phyloP scores from a whole-genome alignment of 2,113 vertebrate species.

The Setophaga petechia region DNA sequence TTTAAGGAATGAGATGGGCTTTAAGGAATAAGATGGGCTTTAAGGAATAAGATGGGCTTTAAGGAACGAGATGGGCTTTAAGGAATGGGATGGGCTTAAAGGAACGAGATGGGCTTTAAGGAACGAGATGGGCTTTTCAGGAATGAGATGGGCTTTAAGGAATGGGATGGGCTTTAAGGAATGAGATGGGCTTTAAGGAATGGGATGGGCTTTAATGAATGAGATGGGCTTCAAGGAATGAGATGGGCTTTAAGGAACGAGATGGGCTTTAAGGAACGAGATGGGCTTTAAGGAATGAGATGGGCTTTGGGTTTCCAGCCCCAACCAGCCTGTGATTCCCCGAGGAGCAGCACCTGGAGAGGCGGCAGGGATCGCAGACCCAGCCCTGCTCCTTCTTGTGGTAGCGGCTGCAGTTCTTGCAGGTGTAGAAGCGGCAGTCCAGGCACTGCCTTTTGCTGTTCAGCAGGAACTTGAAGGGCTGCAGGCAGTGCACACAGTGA shows the following conservation, averaged over 20 bases:
- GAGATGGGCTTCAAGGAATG: not conserved
- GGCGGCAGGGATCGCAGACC: slow-evolving; percentile 87
- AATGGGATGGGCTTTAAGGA: not conserved
- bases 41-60: not conserved
- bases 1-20: no score
- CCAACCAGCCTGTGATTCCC: not conserved
- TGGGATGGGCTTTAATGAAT: no score
- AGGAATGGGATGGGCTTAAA: no score
- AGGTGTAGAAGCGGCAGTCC: slow-evolving; percentile 83
- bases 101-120: no score
- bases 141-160: not conserved
- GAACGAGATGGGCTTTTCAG: no score
- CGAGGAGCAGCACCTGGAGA: slow-evolving; percentile 76
- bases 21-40: not conserved
- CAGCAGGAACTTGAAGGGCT: slow-evolving; percentile 86
- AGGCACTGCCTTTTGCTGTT: slow-evolving; percentile 84
- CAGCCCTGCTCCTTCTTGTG: slow-evolving; percentile 85
- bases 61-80: not conserved
- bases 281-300: no score
- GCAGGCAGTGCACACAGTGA: slow-evolving; percentile 88
- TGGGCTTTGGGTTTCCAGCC: not conserved
- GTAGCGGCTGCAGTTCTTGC: slow-evolving; percentile 84
- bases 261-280: no score
- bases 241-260: not conserved
- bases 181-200: no score